These are phyloP conservation scores for Phrynosoma blainvillii DNA, from an alignment of 2,113 vertebrate genomes.

Conservation along the genomic window DNA sequence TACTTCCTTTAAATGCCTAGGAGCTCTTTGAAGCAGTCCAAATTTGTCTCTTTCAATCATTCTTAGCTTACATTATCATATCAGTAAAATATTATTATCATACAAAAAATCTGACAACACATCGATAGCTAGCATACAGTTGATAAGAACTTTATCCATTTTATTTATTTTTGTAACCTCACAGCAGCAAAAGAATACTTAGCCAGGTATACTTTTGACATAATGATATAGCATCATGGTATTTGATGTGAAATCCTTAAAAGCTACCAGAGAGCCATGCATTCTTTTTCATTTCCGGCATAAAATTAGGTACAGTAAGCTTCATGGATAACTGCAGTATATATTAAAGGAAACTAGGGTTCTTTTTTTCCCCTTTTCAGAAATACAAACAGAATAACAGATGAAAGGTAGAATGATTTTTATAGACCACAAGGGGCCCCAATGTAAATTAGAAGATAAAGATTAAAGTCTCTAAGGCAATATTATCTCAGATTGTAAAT, in stretches of 20 bases:
- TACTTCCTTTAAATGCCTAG: neutral
- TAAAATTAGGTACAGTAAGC: neutral
- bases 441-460: slow-evolving; percentile 59
- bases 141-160: slow-evolving; percentile 17
- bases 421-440: slow-evolving; percentile 28
- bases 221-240: rapidly evolving
- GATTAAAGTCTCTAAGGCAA: slow-evolving; percentile 46
- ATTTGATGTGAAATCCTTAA: neutral
- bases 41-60: neutral
- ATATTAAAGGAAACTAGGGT: neutral
- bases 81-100: slow-evolving; percentile 34
- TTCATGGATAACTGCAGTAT: slow-evolving; percentile 15
- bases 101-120: neutral
- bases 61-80: slow-evolving; percentile 6
- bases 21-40: neutral
- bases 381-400: slow-evolving; percentile 26
- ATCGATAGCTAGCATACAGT: neutral
- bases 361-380: neutral
- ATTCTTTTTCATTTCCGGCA: slow-evolving; percentile 31
- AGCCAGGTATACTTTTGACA: slow-evolving; percentile 17
- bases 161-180: neutral
- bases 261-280: neutral
- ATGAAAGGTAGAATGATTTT: slow-evolving; percentile 17
- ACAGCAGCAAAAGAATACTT: neutral
- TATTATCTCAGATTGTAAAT: slow-evolving; percentile 46